Evolutionary conservation across 2,113 vertebrate genomes (phyloP).

Genomic region (Dasyornis broadbenti): DNA sequence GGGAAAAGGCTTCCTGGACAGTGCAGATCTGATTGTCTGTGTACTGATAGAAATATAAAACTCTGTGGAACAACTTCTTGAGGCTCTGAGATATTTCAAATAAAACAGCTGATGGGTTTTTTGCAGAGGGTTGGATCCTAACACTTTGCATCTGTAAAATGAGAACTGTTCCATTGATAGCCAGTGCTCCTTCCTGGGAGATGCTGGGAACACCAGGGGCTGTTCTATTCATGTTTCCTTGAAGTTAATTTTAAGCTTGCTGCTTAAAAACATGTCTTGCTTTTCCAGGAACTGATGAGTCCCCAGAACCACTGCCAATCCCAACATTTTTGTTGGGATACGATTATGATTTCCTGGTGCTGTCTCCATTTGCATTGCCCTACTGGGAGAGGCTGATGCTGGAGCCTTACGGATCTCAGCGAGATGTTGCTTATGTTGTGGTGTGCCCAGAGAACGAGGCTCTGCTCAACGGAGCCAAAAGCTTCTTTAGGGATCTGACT

Average conservation of each 20-base stretch:
- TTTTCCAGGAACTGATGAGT: conserved; percentile 93
- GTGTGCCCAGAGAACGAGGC: conserved; percentile 97
- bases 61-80: background rate
- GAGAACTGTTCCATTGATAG: background rate
- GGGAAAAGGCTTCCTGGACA: background rate
- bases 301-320: conserved; percentile 96
- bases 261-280: background rate
- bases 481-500: conserved; percentile 95
- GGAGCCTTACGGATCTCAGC: conserved; percentile 94
- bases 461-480: conserved; percentile 92
- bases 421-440: conserved; percentile 96
- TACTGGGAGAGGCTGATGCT: conserved; percentile 98
- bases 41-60: background rate
- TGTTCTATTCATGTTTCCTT: background rate
- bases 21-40: background rate
- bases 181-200: background rate
- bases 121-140: background rate
- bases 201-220: background rate
- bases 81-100: background rate
- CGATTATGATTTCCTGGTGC: conserved; percentile 97
- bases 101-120: background rate
- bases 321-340: conserved; percentile 97
- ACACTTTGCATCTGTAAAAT: background rate
- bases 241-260: conserved; percentile 25
- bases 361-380: conserved; percentile 95